Conservation (phyloP, 2,797 vertebrate genomes). For the Liasis olivaceus region DNA sequence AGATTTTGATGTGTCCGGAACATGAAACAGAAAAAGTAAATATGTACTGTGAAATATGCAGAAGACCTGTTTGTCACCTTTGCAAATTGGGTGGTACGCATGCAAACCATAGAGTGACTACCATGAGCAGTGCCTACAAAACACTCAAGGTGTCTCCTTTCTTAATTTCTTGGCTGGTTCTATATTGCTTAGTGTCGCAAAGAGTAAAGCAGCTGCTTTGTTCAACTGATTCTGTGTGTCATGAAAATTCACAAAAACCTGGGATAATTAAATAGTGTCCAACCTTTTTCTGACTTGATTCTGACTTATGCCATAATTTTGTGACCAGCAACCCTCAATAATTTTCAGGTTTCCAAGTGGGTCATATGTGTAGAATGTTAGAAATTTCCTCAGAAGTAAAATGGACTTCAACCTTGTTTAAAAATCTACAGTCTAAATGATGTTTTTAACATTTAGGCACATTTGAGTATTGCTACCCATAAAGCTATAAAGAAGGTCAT, state of each 20-base stretch:
- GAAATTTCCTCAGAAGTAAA: neutral
- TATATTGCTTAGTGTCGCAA: neutral
- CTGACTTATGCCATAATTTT: neutral
- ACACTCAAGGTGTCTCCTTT: slow-evolving; percentile 84
- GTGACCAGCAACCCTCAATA: neutral
- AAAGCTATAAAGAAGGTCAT: neutral
- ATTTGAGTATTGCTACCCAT: neutral
- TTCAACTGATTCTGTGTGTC: neutral
- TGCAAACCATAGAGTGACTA: slow-evolving; percentile 93
- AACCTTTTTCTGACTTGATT: neutral
- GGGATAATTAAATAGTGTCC: neutral
- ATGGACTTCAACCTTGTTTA: neutral
- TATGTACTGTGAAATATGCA: slow-evolving; percentile 98
- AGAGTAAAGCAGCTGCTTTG: neutral
- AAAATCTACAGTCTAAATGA: neutral
- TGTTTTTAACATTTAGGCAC: neutral
- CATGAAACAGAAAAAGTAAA: slow-evolving; percentile 98
- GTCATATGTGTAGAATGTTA: neutral
- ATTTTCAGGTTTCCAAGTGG: neutral
- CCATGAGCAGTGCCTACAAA: slow-evolving; percentile 96
- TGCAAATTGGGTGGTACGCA: slow-evolving; percentile 94
- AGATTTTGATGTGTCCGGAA: slow-evolving; percentile 98
- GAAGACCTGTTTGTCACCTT: slow-evolving; percentile 93
- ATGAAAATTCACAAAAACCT: neutral
- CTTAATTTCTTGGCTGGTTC: neutral